Percentiles rank a stretch among this genome's conserved stretches.
Evolutionary conservation across 2,113 vertebrate genomes (phyloP).

Genomic region (Hemibagrus wyckioides): DNA sequence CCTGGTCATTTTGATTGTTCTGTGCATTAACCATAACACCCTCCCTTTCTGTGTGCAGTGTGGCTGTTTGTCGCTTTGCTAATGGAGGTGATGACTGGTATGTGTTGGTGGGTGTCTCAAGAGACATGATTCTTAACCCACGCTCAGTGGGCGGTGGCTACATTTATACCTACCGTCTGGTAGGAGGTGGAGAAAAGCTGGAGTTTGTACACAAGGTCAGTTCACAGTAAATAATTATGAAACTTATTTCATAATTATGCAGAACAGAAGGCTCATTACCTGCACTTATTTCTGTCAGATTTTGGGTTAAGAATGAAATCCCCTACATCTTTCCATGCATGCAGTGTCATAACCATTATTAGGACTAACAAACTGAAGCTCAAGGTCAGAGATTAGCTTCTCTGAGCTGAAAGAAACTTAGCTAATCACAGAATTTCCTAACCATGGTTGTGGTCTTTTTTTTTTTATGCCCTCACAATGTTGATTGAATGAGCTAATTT

Average conservation of each 20-base stretch:
- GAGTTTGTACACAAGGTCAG: constrained; percentile 97
- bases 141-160: constrained; percentile 90
- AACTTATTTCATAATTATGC: no score
- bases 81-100: constrained; percentile 94
- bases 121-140: constrained; percentile 94
- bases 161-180: constrained; percentile 94
- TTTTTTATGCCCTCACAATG: neutral
- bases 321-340: neutral
- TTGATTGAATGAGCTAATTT: neutral
- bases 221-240: no score
- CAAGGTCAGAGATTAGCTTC: neutral
- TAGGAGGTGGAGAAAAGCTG: constrained; percentile 88
- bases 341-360: neutral
- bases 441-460: neutral
- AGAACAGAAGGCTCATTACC: no score
- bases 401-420: neutral
- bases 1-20: neutral
- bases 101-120: constrained; percentile 93
- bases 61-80: constrained; percentile 90
- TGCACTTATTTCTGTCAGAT: neutral
- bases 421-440: neutral
- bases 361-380: neutral
- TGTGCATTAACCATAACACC: neutral
- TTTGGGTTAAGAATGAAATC: neutral
- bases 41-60: constrained; percentile 67